Evolutionary conservation across 2,797 vertebrate species (phyloP).

Genomic region (Tragopan temminckii): DNA sequence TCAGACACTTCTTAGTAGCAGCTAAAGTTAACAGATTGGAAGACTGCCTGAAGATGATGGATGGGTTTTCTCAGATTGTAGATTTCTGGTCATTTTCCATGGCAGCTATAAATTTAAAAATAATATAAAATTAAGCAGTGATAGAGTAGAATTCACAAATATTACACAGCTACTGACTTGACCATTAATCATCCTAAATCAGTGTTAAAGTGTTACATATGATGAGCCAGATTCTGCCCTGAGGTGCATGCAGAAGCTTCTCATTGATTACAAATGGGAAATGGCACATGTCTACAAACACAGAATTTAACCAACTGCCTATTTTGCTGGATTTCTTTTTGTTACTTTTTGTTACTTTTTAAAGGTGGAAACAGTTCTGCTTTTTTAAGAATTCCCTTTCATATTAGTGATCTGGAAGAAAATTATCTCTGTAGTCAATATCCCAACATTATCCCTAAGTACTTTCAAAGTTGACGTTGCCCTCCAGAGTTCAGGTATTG

Average conservation of each 20-base stretch:
- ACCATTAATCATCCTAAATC: slow-evolving; percentile 66
- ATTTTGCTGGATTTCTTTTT: neutral
- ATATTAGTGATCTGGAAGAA: neutral
- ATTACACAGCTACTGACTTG: slow-evolving; percentile 25
- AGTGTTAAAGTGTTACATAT: slow-evolving; percentile 22
- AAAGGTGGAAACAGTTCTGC: neutral
- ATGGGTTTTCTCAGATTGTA: slow-evolving; percentile 87
- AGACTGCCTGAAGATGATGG: slow-evolving; percentile 85
- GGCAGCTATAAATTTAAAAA: slow-evolving; percentile 87
- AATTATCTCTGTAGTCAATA: slow-evolving; percentile 3
- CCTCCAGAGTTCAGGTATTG: neutral
- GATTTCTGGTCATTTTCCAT: slow-evolving; percentile 90
- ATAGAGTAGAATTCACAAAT: slow-evolving; percentile 50
- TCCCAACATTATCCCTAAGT: neutral
- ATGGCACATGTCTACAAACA: neutral
- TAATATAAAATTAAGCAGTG: slow-evolving; percentile 56
- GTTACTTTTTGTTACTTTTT: neutral
- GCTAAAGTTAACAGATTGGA: slow-evolving; percentile 87
- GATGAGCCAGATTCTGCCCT: slow-evolving; percentile 46
- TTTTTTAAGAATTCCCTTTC: neutral
- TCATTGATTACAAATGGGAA: slow-evolving; percentile 34
- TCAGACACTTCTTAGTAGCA: slow-evolving; percentile 92
- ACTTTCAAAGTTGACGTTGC: slow-evolving; percentile 1
- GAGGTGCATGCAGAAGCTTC: slow-evolving; percentile 11
- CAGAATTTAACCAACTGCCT: slow-evolving; percentile 19